Percentiles rank a stretch among this genome's conserved stretches.
phyloP scores from a whole-genome alignment of 2,888 invertebrate species.

The Sphaerophoria taeniata region DNA sequence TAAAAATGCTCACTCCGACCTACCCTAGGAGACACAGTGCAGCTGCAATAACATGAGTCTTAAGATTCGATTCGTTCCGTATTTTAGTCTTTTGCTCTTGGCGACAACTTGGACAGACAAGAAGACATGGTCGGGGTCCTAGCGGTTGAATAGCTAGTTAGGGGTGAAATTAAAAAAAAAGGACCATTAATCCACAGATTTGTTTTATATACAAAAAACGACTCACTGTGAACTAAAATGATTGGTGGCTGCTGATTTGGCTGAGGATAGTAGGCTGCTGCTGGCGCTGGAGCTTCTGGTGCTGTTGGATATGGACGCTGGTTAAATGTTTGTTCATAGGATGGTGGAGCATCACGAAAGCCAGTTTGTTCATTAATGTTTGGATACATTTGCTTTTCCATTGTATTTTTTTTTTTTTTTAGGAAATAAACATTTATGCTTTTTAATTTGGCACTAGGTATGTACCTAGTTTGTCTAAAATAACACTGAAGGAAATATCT shows the following conservation, averaged over 20 bases:
- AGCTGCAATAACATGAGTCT: conserved; percentile 77
- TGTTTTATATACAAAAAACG: background rate
- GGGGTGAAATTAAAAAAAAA: background rate
- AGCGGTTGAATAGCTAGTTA: conserved; percentile 40
- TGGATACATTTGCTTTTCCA: background rate
- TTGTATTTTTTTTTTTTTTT: background rate
- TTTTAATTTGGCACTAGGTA: background rate
- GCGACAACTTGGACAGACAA: conserved; percentile 77
- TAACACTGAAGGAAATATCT: no score
- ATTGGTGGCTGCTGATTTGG: conserved; percentile 28
- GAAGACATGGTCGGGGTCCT: conserved; percentile 54
- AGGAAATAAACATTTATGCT: background rate
- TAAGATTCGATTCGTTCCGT: conserved; percentile 74
- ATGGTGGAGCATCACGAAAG: background rate
- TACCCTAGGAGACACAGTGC: conserved; percentile 74
- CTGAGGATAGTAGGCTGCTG: conserved; percentile 4
- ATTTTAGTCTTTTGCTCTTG: conserved; percentile 75
- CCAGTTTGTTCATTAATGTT: background rate
- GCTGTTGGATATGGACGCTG: background rate
- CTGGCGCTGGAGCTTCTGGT: conserved; percentile 17
- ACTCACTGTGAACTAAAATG: conserved; percentile 51
- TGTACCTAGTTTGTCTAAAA: no score
- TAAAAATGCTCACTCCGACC: background rate
- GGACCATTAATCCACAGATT: background rate
- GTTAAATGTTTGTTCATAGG: conserved; percentile 11